Evolutionary conservation across 37 sponge, comb jelly and placozoan species (phyloP).

Genomic region (Halichondria panicea): DNA sequence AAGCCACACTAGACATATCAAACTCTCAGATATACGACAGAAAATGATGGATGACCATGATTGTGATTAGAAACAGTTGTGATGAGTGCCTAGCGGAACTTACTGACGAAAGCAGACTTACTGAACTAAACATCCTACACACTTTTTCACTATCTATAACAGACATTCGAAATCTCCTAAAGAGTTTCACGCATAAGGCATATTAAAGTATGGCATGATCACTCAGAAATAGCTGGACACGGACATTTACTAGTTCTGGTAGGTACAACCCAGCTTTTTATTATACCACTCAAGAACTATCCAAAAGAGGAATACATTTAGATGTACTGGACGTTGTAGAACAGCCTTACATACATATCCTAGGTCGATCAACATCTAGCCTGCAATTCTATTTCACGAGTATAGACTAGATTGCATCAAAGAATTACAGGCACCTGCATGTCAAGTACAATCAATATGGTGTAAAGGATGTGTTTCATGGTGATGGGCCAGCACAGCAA

Average conservation of each 20-base stretch:
- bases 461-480: constrained; percentile 4
- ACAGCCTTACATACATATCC: constrained; percentile 11
- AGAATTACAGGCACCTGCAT: too few species aligned
- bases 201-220: constrained; percentile 26
- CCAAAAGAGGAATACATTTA: background rate
- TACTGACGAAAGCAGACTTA: too few species aligned
- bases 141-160: background rate
- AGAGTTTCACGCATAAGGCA: background rate
- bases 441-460: too few species aligned
- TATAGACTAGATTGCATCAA: too few species aligned
- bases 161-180: background rate
- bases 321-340: constrained; percentile 2
- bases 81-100: background rate
- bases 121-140: background rate
- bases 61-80: constrained; percentile 4
- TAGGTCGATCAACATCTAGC: constrained; percentile 11
- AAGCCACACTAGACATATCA: background rate
- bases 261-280: constrained; percentile 25
- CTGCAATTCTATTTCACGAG: too few species aligned
- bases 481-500: constrained; percentile 29
- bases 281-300: constrained; percentile 1
- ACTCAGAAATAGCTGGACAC: constrained; percentile 3
- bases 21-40: constrained; percentile 6
- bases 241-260: constrained; percentile 14
- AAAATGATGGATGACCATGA: constrained; percentile 16